Conservation (phyloP, 2,797 vertebrate genomes). For the Enteromius trimaculatus region DNA sequence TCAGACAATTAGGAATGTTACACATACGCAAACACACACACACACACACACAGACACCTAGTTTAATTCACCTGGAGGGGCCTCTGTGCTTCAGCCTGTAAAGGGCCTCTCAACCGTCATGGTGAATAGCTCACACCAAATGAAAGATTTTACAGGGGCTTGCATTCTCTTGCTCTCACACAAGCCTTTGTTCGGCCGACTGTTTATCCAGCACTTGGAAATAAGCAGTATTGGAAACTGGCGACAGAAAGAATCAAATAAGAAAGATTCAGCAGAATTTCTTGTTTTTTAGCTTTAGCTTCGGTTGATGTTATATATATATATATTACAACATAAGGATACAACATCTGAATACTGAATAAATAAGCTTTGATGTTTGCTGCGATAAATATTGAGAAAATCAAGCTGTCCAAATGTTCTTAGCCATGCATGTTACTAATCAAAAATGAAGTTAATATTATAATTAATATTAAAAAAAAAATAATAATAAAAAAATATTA, state of each 20-base stretch:
- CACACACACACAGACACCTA: slow-evolving; percentile 25
- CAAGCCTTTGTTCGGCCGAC: slow-evolving; percentile 44
- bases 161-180: slow-evolving; percentile 35
- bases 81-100: slow-evolving; percentile 21
- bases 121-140: slow-evolving; percentile 48
- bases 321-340: not conserved
- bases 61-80: slow-evolving; percentile 45
- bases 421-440: too few relatives aligned
- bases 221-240: slow-evolving; percentile 24
- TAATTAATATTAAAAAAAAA: too few relatives aligned
- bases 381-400: too few relatives aligned
- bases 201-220: slow-evolving; percentile 45
- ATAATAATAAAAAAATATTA: too few relatives aligned
- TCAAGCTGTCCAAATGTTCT: too few relatives aligned
- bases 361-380: too few relatives aligned
- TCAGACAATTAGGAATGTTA: slow-evolving; percentile 42
- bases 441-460: too few relatives aligned
- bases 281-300: not conserved
- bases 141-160: slow-evolving; percentile 47
- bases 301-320: not conserved
- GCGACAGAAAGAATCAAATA: not conserved
- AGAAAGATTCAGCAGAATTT: not conserved
- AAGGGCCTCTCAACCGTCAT: slow-evolving; percentile 45
- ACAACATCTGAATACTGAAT: too few relatives aligned
- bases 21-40: slow-evolving; percentile 33